These are phyloP conservation scores for Yoshiicerus persimilis DNA, from an alignment of 1,140 invertebrate genomes.

Conservation along the genomic window DNA sequence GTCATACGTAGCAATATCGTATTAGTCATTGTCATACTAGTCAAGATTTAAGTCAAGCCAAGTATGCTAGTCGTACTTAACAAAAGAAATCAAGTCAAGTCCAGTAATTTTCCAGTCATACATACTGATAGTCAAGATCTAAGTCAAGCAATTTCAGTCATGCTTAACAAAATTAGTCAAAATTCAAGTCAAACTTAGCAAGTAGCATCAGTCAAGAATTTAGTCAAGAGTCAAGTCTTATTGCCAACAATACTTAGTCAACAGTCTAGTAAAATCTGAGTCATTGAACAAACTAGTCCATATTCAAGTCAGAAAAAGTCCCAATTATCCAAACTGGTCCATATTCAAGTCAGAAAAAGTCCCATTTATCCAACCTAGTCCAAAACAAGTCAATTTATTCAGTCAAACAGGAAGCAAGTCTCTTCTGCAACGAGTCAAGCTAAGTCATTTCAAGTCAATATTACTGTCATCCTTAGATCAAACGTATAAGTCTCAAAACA, in stretches of 20 bases:
- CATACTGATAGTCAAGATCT: background rate
- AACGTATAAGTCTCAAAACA: background rate
- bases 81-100: background rate
- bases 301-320: background rate
- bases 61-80: background rate
- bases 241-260: background rate
- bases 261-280: background rate
- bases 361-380: background rate
- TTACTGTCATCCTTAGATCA: background rate
- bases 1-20: no score
- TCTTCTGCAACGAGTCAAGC: background rate
- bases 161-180: background rate
- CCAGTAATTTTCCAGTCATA: background rate
- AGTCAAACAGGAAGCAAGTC: no score
- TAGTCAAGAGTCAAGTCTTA: background rate
- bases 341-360: background rate
- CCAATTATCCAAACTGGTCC: background rate
- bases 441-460: no score
- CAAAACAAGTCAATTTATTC: background rate
- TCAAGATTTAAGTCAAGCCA: background rate
- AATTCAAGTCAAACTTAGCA: background rate
- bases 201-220: background rate
- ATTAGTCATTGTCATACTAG: background rate
- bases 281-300: background rate
- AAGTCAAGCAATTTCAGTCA: background rate